These are phyloP conservation scores for Mesocentrotus franciscanus DNA, from an alignment of 53 echinoderm and acorn worm genomes.

Conservation along the genomic window DNA sequence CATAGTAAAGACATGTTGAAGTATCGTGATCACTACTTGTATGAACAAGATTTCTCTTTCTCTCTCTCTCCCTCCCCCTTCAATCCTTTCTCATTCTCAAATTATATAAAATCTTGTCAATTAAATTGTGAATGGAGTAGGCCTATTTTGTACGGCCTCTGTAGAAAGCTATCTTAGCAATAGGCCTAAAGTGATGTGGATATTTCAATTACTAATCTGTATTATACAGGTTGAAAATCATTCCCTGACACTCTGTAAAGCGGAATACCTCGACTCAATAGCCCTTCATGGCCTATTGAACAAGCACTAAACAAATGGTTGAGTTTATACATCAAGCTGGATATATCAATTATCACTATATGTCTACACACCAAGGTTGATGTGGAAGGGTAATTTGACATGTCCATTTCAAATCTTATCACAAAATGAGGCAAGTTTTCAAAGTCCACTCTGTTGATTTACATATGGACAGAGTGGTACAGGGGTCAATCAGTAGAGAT, in stretches of 20 bases:
- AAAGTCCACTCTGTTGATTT: background rate
- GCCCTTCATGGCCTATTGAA: background rate
- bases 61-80: background rate
- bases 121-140: background rate
- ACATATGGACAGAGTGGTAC: too few relatives aligned
- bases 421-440: background rate
- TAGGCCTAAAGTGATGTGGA: background rate
- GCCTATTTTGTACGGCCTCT: background rate
- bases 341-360: slow-evolving; percentile 28
- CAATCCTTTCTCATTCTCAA: background rate
- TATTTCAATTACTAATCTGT: slow-evolving; percentile 38
- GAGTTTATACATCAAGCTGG: background rate
- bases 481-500: too few relatives aligned
- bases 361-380: background rate
- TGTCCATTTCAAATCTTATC: slow-evolving; percentile 26
- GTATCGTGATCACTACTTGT: too few relatives aligned
- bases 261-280: background rate
- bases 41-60: too few relatives aligned
- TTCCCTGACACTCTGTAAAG: background rate
- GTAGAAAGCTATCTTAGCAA: background rate
- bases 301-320: background rate
- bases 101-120: background rate
- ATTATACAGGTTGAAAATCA: background rate
- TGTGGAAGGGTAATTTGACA: background rate
- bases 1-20: too few relatives aligned